These are phyloP conservation scores for Lytechinus pictus DNA, from an alignment of 35 echinoderm and acorn worm species.

Conservation along the genomic window DNA sequence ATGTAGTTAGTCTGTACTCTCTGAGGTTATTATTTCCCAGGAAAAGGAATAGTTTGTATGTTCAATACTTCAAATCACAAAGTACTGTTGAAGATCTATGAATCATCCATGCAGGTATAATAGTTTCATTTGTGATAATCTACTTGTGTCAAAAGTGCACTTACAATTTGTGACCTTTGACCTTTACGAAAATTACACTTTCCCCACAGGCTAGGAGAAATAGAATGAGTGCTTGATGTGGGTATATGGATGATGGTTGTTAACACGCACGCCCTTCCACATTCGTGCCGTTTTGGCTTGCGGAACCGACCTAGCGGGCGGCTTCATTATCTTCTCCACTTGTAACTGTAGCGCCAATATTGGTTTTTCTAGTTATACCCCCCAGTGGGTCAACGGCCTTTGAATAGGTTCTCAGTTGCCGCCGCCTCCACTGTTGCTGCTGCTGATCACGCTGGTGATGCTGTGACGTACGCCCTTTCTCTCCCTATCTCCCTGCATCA, in stretches of 20 bases:
- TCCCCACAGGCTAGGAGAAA: neutral
- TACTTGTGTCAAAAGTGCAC: neutral
- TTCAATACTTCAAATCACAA: no score
- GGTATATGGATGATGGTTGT: neutral
- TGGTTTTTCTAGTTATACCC: constrained; percentile 54
- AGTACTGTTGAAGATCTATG: neutral
- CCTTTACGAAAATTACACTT: neutral
- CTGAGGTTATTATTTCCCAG: no score
- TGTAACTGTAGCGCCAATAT: constrained; percentile 52
- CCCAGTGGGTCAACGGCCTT: constrained; percentile 29
- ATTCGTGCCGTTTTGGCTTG: neutral
- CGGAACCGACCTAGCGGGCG: constrained; percentile 21
- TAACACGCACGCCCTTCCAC: neutral
- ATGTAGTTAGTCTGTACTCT: no score
- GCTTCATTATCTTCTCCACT: constrained; percentile 19
- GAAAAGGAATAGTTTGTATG: no score
- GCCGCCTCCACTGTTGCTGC: neutral
- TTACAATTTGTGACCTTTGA: neutral
- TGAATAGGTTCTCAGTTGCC: neutral
- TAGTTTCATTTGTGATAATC: neutral
- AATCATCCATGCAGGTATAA: neutral
- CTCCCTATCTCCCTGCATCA: neutral
- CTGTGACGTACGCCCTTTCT: neutral
- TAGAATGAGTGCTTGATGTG: neutral
- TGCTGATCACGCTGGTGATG: neutral